Conservation (phyloP, 2,888 invertebrate genomes). For the Syrphus vitripennis region DNA sequence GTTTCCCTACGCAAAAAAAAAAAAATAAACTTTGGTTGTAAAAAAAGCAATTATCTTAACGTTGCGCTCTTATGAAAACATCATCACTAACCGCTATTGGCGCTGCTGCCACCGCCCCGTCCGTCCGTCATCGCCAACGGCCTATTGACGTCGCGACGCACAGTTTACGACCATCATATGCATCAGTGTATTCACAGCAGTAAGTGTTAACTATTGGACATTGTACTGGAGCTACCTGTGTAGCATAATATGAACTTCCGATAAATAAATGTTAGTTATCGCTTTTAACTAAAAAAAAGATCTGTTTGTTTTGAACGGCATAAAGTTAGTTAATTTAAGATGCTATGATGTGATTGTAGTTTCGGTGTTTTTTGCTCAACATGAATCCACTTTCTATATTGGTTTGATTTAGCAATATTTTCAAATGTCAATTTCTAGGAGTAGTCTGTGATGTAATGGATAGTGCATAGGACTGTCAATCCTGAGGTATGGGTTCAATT, state of each 20-base stretch:
- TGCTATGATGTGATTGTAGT: not conserved
- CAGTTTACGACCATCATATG: not conserved
- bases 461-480: too few species aligned
- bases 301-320: not conserved
- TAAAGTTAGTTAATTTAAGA: not conserved
- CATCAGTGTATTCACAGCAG: not conserved
- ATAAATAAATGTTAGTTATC: not conserved
- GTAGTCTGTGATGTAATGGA: too few species aligned
- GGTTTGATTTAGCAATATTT: too few species aligned
- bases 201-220: not conserved
- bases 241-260: not conserved
- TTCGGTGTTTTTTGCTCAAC: not conserved
- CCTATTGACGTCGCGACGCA: too few species aligned
- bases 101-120: not conserved
- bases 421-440: too few species aligned
- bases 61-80: not conserved
- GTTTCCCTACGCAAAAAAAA: too few species aligned
- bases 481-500: too few species aligned
- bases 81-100: not conserved
- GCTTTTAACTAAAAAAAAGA: not conserved
- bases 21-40: not conserved
- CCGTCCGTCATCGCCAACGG: too few species aligned
- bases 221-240: not conserved
- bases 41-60: constrained; percentile 2
- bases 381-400: not conserved